Percentiles rank a stretch among this genome's conserved stretches.
Evolutionary conservation across 2,888 invertebrate species (phyloP).

Genomic region (Xestia ashworthii): DNA sequence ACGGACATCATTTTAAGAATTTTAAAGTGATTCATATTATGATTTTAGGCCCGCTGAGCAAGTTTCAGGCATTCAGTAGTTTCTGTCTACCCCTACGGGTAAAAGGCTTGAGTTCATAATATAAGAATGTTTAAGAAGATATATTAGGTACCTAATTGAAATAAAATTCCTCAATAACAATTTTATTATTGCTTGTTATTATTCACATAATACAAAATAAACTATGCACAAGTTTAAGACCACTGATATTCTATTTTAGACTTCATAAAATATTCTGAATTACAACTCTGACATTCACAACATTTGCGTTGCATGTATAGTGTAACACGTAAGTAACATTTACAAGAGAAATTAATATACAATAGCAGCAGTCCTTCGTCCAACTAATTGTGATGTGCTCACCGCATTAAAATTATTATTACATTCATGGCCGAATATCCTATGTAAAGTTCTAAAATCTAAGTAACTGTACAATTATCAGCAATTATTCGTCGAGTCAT

Average conservation of each 20-base stretch:
- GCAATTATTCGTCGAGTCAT: constrained; percentile 78
- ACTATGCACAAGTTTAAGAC: constrained; percentile 92
- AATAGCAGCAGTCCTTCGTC: constrained; percentile 80
- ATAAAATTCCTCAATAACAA: constrained; percentile 88
- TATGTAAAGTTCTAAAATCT: constrained; percentile 80
- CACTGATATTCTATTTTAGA: constrained; percentile 85
- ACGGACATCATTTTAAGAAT: too few relatives aligned
- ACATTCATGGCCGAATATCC: constrained; percentile 84
- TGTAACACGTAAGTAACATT: constrained; percentile 63
- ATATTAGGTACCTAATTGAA: too few relatives aligned
- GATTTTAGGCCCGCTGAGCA: too few relatives aligned
- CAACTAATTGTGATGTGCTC: constrained; percentile 83
- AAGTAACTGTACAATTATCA: constrained; percentile 86
- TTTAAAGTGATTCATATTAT: too few relatives aligned
- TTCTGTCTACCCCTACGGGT: background rate
- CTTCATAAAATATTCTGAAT: constrained; percentile 83
- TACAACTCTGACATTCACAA: constrained; percentile 79
- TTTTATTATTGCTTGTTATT: constrained; percentile 92
- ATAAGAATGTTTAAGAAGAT: too few relatives aligned
- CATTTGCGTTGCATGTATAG: constrained; percentile 53
- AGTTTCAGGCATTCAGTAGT: background rate
- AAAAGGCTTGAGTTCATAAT: background rate
- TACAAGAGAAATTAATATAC: constrained; percentile 81
- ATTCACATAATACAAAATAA: constrained; percentile 93
- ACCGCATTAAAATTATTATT: constrained; percentile 77